Base-by-base conservation (phyloP, 1,140 invertebrate genomes). In the Asbolus verrucosus region DNA sequence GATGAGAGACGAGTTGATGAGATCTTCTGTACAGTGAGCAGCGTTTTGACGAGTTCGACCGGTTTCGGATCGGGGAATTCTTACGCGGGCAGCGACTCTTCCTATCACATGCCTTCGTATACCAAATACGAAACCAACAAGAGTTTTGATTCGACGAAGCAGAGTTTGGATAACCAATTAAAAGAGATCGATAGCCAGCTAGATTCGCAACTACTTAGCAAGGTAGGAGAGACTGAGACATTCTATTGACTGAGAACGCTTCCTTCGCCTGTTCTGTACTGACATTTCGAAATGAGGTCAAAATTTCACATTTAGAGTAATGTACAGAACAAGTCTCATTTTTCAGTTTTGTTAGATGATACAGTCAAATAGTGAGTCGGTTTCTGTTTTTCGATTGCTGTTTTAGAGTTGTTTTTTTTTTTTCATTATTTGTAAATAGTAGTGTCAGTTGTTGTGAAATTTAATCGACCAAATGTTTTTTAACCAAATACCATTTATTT, bases 91-190 rank as follows among this genome's bases (percentile, higher is more conserved):
- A 82, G 84, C 16, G 86, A 88, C 71, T 78, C 78, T 2, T 80
- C 80, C 1, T 82, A 80, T 60, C 79, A 79, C 50, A 78, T 81
- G 77, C 75, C 77, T 0, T 83, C 82, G 50, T 87, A 85, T 70
- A 76, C 69, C 31, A 86, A 86, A 72, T 87, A 85, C 75, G 82
- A 85, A 70, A 84, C 85, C 59, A 87, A 85, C 72, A 85, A 87
- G 69, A 90, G 88, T 75, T 91, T 91, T 79, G 89, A 91, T 79
- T 88, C 88, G 79, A 89, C 89, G 8, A 90, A 89, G 75, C 90
- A 92, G 76, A 91, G 90, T 43, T 85, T 94, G 65, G 92, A 93
- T 78, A 90, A 92, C 82, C 91, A 93, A 81, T 82, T 94, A 63
- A 93, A 93, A 82, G 91, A 93, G 81, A 86, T 94, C 69, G 91